Evolutionary conservation across 2,888 invertebrate genomes (phyloP).

Genomic region (Eretmocerus hayati): DNA sequence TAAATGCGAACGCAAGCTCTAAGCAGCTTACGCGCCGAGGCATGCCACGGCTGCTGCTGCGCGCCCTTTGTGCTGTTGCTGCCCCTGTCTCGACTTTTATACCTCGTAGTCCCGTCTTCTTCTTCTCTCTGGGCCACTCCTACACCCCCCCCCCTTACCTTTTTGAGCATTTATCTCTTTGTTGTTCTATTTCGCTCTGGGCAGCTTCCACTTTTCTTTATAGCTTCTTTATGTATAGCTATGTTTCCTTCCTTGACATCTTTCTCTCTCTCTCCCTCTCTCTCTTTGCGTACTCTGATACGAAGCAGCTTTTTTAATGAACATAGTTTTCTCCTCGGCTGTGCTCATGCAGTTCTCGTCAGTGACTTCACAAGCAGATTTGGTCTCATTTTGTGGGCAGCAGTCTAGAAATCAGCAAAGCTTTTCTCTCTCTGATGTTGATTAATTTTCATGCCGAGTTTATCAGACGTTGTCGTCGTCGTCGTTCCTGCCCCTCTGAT

Average conservation of each 20-base stretch:
- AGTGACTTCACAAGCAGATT: too few species aligned
- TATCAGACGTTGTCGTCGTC: too few species aligned
- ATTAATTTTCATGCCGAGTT: too few species aligned
- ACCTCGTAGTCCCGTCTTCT: not conserved
- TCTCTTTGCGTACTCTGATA: not conserved
- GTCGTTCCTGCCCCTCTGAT: too few species aligned
- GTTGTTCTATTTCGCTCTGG: not conserved
- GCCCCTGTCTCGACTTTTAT: not conserved
- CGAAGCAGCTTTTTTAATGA: slow-evolving; percentile 16
- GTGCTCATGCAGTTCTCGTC: slow-evolving; percentile 4
- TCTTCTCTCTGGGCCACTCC: not conserved
- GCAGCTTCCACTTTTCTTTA: slow-evolving; percentile 6
- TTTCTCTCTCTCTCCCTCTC: not conserved
- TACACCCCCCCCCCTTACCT: not conserved
- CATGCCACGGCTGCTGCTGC: not conserved
- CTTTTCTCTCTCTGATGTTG: too few species aligned
- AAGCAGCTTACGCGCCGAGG: slow-evolving; percentile 24
- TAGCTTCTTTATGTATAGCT: not conserved
- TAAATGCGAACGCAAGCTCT: slow-evolving; percentile 13
- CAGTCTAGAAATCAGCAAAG: too few species aligned
- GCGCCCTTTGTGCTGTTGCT: slow-evolving; percentile 3
- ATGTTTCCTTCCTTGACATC: not conserved
- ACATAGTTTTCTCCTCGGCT: slow-evolving; percentile 10
- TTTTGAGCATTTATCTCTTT: slow-evolving; percentile 7
- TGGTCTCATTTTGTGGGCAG: too few species aligned